A percentile compares a stretch with the other conserved stretches of the same genome.
Conservation (phyloP, 2,888 invertebrate species). For the Cheilosia vernalis region DNA sequence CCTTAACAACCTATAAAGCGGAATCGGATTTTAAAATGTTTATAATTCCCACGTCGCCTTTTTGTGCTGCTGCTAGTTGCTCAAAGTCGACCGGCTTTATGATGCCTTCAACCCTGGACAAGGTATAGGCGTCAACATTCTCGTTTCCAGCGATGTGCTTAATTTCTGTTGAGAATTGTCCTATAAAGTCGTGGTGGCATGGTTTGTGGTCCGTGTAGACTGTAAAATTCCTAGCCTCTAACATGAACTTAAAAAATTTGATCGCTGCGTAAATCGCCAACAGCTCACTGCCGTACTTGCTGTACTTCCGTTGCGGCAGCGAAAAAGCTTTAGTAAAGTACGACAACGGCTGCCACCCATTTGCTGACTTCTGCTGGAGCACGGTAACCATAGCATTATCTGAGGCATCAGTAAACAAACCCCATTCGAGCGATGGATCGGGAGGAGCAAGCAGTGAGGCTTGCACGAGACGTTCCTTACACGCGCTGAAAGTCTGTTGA, state of each 20-base stretch:
- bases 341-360: background rate
- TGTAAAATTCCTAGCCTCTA: slow-evolving; percentile 6
- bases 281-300: slow-evolving; percentile 19
- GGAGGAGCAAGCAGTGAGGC: slow-evolving; percentile 30
- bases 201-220: slow-evolving; percentile 32
- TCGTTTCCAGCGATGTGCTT: slow-evolving; percentile 4
- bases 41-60: background rate
- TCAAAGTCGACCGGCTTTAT: background rate
- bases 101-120: background rate
- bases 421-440: slow-evolving; percentile 2
- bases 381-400: slow-evolving; percentile 10
- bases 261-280: slow-evolving; percentile 15
- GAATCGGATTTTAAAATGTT: too few relatives aligned
- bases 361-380: background rate
- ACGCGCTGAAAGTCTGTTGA: slow-evolving; percentile 4
- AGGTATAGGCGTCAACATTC: slow-evolving; percentile 1
- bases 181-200: background rate
- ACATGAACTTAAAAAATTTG: slow-evolving; percentile 2
- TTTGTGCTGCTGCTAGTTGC: background rate
- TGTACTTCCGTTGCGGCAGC: background rate
- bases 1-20: too few relatives aligned
- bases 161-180: slow-evolving; percentile 9
- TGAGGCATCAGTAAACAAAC: slow-evolving; percentile 14
- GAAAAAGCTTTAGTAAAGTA: background rate
- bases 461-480: slow-evolving; percentile 39